A percentile compares a stretch with the other conserved stretches of the same genome.
phyloP scores from a whole-genome alignment of 2,113 vertebrate species.

The Oryzias curvinotus region DNA sequence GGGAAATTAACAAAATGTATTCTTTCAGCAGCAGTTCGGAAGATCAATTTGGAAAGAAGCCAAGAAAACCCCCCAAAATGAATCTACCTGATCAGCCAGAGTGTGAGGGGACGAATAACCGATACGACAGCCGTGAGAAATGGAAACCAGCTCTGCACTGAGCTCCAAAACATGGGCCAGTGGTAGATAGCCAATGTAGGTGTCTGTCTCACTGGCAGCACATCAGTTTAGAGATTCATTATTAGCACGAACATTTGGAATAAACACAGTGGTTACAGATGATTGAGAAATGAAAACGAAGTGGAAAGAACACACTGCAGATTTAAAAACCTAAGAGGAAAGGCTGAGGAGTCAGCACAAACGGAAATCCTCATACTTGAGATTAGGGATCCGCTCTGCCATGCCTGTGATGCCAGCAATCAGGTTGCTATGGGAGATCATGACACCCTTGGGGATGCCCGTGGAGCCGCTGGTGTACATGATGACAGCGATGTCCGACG shows the following conservation, averaged over 20 bases:
- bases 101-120: slow-evolving; percentile 98
- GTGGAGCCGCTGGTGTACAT: slow-evolving; percentile 99
- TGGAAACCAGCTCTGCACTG: slow-evolving; percentile 93
- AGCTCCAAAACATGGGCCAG: slow-evolving; percentile 94
- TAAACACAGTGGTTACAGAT: neutral
- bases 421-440: slow-evolving; percentile 97
- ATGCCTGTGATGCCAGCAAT: slow-evolving; percentile 95
- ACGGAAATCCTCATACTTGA: slow-evolving; percentile 79
- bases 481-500: slow-evolving; percentile 91
- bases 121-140: slow-evolving; percentile 92
- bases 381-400: slow-evolving; percentile 90
- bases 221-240: slow-evolving; percentile 8
- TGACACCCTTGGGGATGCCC: slow-evolving; percentile 95
- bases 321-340: slow-evolving; percentile 9
- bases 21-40: neutral
- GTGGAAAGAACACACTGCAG: neutral
- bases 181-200: slow-evolving; percentile 94
- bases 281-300: neutral
- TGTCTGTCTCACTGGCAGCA: slow-evolving; percentile 86
- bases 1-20: neutral
- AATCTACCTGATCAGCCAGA: slow-evolving; percentile 89
- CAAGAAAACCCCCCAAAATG: neutral
- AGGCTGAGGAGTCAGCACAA: slow-evolving; percentile 3
- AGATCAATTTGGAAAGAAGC: neutral
- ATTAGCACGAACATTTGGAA: neutral